Percentiles rank a stretch among this genome's conserved stretches.
Conservation (phyloP, 2,888 invertebrate species). For the Noctuana brunneofusca region DNA sequence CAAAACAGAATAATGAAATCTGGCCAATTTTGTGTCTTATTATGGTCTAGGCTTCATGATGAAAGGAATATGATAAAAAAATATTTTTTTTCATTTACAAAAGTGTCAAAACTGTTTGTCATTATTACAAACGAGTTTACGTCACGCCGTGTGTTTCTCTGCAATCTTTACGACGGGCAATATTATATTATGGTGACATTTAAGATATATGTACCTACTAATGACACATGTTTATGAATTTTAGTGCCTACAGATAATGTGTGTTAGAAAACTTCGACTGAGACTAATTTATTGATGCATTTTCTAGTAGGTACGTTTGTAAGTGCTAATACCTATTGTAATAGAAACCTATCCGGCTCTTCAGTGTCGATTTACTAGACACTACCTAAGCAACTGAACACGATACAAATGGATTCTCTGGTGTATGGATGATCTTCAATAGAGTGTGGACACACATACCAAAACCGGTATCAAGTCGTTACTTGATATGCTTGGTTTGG, state of each 20-base stretch:
- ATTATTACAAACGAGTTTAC: constrained; percentile 6
- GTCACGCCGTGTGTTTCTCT: constrained; percentile 2
- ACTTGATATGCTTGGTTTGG: constrained; percentile 38
- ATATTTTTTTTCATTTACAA: neutral
- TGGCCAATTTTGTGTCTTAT: no score
- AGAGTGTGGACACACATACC: no score
- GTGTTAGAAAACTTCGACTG: no score
- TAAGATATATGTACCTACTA: neutral
- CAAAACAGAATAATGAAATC: no score
- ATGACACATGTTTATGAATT: neutral
- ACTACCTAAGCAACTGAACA: constrained; percentile 42
- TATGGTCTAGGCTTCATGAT: no score
- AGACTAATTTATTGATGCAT: no score
- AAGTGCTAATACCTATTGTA: no score
- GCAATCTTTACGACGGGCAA: constrained; percentile 4
- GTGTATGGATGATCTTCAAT: constrained; percentile 38
- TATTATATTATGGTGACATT: constrained; percentile 1
- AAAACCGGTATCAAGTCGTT: no score
- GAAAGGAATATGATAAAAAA: neutral
- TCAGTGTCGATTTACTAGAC: constrained; percentile 39
- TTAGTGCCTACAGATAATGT: neutral
- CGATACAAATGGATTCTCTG: constrained; percentile 43
- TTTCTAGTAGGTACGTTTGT: neutral
- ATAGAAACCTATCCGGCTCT: no score
- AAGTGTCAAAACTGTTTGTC: constrained; percentile 1